A percentile compares a stretch with the other conserved stretches of the same genome.
Conservation (phyloP, 1,140 invertebrate genomes). For the Dreissena rostriformis region DNA sequence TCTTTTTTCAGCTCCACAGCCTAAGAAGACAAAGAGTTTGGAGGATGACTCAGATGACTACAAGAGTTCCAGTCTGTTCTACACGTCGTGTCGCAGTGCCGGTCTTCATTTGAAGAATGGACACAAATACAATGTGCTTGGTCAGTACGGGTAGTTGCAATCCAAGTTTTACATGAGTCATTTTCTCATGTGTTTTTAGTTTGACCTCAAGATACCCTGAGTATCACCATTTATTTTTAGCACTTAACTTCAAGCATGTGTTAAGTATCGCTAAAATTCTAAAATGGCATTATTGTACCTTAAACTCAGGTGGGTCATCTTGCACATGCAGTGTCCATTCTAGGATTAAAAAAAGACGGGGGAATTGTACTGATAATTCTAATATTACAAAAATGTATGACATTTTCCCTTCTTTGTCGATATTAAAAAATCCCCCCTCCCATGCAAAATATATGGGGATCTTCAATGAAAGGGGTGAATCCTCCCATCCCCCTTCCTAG, state of each 20-base stretch:
- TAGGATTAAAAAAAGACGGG: too few relatives aligned
- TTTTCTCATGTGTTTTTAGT: background rate
- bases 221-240: background rate
- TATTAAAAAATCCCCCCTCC: too few relatives aligned
- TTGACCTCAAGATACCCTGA: background rate
- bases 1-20: conserved; percentile 24
- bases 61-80: conserved; percentile 57
- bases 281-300: background rate
- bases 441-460: too few relatives aligned
- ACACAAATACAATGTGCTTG: conserved; percentile 63
- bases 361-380: too few relatives aligned
- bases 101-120: conserved; percentile 69
- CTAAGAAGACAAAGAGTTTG: conserved; percentile 28
- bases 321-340: too few relatives aligned
- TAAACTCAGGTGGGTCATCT: background rate
- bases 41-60: conserved; percentile 30
- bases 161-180: background rate
- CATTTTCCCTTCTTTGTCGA: too few relatives aligned
- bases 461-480: too few relatives aligned
- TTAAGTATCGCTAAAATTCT: too few relatives aligned
- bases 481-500: too few relatives aligned
- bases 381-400: too few relatives aligned
- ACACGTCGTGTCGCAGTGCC: conserved; percentile 55
- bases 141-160: conserved; percentile 55
- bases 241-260: background rate